Evolutionary conservation across 2,888 invertebrate species (phyloP), one percentile per base, ranked within the genome.

Genomic region (Megaustenia siamemsis): DNA sequence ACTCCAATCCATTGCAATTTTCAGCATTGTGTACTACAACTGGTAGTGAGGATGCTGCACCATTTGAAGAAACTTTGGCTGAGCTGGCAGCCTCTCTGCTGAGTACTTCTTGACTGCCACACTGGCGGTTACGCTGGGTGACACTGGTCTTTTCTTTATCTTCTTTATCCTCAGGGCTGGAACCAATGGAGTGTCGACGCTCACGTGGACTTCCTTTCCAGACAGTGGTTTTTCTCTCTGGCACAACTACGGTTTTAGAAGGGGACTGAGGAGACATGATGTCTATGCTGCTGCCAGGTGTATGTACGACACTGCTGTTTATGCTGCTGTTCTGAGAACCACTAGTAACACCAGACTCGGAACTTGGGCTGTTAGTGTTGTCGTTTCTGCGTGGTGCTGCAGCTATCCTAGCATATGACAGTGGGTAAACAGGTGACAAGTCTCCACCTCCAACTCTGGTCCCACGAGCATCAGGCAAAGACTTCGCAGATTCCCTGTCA

Each of bases 401-500:
- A 82, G 91, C 92, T 87, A 92, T 92, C 86, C 89, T 91, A 86
- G 92, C 92, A 88, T 92, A 92, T 28, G 92, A 92, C 76, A 90
- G 85, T 78, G 89, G 88, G n/a, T 90, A 89, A 49, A 88, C 79
- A 21, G 90, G 89, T 35, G 89, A 90, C 21, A 86, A 73, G 38
- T 85, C 80, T 38, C 84, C 86, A 75, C 71, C 69, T n/a, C n/a
- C n/a, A 45, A 81, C 71, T 28, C 83, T 81, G 28, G 75, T 88
- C 76, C 89, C 87, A 66, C 88, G 88, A 56, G 90, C 90, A n/a
- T 88, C 90, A 32, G 92, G 92, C 69, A 92, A 88, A 28, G 92
- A 92, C 86, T 92, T 92, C 60, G 92, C 92, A 15, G 92, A 92
- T 79, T 92, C 92, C 60, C 90, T 88, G 85, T 92, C 92, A 89